Evolutionary conservation across 2,113 vertebrate species (phyloP), one percentile per base, ranked within the genome.

Genomic region (Pomatorhinus ruficollis): DNA sequence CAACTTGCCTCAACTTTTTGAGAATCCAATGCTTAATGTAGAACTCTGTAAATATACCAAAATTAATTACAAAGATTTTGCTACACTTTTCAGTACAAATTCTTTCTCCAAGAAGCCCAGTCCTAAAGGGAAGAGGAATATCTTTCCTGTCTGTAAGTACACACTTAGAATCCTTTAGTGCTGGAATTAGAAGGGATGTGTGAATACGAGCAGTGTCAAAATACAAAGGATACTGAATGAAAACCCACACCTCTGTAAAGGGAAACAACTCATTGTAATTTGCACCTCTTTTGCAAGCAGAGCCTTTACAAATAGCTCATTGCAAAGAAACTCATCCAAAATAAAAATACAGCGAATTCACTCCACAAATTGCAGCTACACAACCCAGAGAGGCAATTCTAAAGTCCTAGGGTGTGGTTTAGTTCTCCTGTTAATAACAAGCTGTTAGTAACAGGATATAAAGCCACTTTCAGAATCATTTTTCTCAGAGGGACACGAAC

Each of bases 111-210:
- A 50, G 52, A 71, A 69, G 23, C 10, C 4, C 33, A 31, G 2
- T 9, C 6, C 44, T 18, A 57, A 37, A 23, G 22, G 83, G 66
- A 76, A 45, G 12, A 85, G 61, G 44, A 92, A 24, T 35, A 65
- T 42, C 61, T 65, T 89, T 85, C 53, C 61, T 59, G 37, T 68
- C 78, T 89, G 76, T 35, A 78, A 88, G 60, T 76, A 89, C 66
- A 83, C 66, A 85, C 69, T 94, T 91, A 77, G 89, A 92, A 82
- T 60, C 86, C 89, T 87, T 97, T 92, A 98, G 98, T 97, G 98
- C 97, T 98, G 98, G 98, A 98, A 98, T 99, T 99, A 98, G 98
- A 98, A 95, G 69, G 63, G 97, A 98, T 98, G 98, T 99, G 98
- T 97, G 98, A 99, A 98, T 97, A 97, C 18, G 14, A 98, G 98